These are phyloP conservation scores for Pachyuromys duprasi DNA, from an alignment of 2,797 vertebrate genomes.

Conservation along the genomic window DNA sequence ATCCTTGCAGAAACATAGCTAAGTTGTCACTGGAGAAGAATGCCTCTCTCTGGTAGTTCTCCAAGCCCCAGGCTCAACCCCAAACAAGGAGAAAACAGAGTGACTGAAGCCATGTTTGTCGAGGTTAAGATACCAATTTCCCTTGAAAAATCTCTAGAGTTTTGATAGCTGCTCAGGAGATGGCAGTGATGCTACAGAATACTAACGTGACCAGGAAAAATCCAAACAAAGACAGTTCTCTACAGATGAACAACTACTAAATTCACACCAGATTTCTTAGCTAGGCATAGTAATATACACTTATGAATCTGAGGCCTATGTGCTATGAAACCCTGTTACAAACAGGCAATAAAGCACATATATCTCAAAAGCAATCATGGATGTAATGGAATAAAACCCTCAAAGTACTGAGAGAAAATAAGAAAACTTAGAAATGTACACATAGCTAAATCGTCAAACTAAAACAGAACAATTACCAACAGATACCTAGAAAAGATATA, in stretches of 20 bases:
- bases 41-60: constrained; percentile 2
- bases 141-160: background rate
- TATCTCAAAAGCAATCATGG: background rate
- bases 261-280: constrained; percentile 11
- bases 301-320: background rate
- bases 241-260: constrained; percentile 20
- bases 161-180: background rate
- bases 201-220: constrained; percentile 13
- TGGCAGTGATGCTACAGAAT: background rate
- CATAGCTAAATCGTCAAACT: constrained; percentile 50
- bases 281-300: background rate
- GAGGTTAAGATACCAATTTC: background rate
- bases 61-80: constrained; percentile 19
- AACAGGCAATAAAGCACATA: background rate
- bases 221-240: background rate
- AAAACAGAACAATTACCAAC: constrained; percentile 28
- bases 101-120: background rate
- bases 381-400: constrained; percentile 20
- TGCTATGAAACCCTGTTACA: background rate
- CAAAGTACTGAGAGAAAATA: constrained; percentile 56
- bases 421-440: background rate
- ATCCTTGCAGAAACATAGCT: constrained; percentile 8
- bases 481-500: background rate
- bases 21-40: constrained; percentile 20
- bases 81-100: constrained; percentile 34